A percentile compares a stretch with the other conserved stretches of the same genome.
phyloP scores from a whole-genome alignment of 1,140 invertebrate genomes.

The Archivesica marissinica region DNA sequence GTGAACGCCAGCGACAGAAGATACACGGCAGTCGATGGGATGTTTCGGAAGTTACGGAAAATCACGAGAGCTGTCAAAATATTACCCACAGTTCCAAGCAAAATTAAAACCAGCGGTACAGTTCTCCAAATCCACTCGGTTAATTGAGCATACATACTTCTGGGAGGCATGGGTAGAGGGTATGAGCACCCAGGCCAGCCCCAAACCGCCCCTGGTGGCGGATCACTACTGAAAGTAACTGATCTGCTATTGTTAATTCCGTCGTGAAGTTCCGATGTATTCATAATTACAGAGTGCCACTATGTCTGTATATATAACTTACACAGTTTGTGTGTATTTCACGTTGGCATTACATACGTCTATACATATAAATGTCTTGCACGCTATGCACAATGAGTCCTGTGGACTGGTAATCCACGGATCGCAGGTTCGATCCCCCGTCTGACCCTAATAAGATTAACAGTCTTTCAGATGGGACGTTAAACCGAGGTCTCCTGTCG shows the following conservation, averaged over 20 bases:
- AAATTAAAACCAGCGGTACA: constrained; percentile 55
- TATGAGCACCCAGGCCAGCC: not conserved
- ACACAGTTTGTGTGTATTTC: too few relatives aligned
- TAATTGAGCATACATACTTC: not conserved
- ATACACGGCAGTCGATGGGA: constrained; percentile 60
- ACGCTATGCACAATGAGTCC: too few relatives aligned
- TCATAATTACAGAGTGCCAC: too few relatives aligned
- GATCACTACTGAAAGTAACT: not conserved
- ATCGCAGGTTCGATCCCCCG: too few relatives aligned
- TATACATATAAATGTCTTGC: too few relatives aligned
- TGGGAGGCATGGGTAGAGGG: not conserved
- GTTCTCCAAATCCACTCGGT: constrained; percentile 17
- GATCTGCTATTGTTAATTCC: not conserved
- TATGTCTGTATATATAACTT: too few relatives aligned
- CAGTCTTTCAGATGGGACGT: too few relatives aligned
- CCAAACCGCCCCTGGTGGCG: not conserved
- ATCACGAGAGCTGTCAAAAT: constrained; percentile 58
- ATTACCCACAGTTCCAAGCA: constrained; percentile 68
- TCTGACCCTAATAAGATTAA: too few relatives aligned
- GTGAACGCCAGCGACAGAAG: constrained; percentile 62
- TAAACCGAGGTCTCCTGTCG: too few relatives aligned
- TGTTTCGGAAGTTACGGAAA: constrained; percentile 8
- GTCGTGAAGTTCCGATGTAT: not conserved
- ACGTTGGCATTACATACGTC: too few relatives aligned
- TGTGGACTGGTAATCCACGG: too few relatives aligned